Percentiles rank a stretch among this genome's conserved stretches.
Conservation (phyloP, 1,140 invertebrate genomes). For the Telenomus remus region DNA sequence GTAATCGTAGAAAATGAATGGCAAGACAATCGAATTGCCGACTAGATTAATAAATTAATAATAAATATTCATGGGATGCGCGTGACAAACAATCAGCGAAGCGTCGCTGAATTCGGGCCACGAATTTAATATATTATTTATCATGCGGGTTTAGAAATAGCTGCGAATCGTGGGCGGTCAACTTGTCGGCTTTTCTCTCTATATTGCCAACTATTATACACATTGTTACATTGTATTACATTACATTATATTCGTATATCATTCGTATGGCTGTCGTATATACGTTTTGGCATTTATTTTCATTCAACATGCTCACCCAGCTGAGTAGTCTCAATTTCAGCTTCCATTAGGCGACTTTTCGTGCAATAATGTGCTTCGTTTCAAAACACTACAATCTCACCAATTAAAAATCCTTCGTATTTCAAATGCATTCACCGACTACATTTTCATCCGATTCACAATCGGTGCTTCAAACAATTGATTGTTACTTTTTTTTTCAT, state of each 20-base stretch:
- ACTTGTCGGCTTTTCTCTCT: constrained; percentile 5
- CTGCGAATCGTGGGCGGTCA: constrained; percentile 7
- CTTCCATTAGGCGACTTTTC: constrained; percentile 19
- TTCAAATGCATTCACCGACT: too few relatives aligned
- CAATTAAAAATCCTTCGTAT: too few relatives aligned
- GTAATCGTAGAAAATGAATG: not conserved
- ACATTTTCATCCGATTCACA: too few relatives aligned
- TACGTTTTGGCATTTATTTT: constrained; percentile 40
- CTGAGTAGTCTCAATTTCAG: constrained; percentile 17
- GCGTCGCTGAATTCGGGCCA: constrained; percentile 6
- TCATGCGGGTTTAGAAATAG: constrained; percentile 35
- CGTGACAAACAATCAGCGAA: not conserved
- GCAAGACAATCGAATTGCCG: not conserved
- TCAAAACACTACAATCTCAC: constrained; percentile 2
- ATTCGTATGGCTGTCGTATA: constrained; percentile 11
- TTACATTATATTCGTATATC: constrained; percentile 33
- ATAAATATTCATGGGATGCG: constrained; percentile 20
- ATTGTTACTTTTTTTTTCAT: too few relatives aligned
- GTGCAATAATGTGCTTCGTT: constrained; percentile 17
- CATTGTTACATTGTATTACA: too few relatives aligned
- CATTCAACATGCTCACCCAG: constrained; percentile 18
- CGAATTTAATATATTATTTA: constrained; percentile 40
- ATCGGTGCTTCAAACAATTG: too few relatives aligned
- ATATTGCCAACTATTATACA: not conserved
- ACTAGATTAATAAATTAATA: constrained; percentile 12